Evolutionary conservation across 2,113 vertebrate genomes (phyloP).

Genomic region (Tetrao urogallus): DNA sequence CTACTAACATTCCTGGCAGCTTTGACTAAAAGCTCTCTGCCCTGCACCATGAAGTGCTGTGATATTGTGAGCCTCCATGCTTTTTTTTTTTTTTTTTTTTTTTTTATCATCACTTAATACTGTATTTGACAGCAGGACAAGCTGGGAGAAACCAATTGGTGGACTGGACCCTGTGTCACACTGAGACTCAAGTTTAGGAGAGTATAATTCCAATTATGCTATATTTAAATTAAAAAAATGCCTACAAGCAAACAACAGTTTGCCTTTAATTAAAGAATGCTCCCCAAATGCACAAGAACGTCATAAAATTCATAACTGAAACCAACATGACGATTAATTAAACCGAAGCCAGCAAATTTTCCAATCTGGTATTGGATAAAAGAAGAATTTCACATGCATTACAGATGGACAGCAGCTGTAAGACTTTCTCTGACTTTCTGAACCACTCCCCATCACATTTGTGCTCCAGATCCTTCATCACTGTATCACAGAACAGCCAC

Average conservation of each 20-base stretch:
- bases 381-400: neutral
- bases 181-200: neutral
- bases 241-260: constrained; percentile 24
- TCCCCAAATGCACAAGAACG: constrained; percentile 42
- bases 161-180: neutral
- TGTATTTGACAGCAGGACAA: neutral
- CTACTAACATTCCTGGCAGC: neutral
- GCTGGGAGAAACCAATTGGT: neutral
- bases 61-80: neutral
- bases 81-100: neutral
- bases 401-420: neutral
- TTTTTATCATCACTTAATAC: neutral
- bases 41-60: neutral
- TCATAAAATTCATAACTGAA: constrained; percentile 39
- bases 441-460: no score
- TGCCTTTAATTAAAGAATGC: constrained; percentile 48
- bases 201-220: neutral
- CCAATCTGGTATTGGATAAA: neutral
- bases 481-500: neutral
- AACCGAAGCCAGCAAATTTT: neutral
- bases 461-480: no score
- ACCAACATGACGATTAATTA: constrained; percentile 27
- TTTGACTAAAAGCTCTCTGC: neutral
- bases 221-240: neutral
- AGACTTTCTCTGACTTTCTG: neutral